These are phyloP conservation scores for cat (Felis catus) DNA, from an alignment of 2,113 vertebrate species.

Conservation along the genomic window DNA sequence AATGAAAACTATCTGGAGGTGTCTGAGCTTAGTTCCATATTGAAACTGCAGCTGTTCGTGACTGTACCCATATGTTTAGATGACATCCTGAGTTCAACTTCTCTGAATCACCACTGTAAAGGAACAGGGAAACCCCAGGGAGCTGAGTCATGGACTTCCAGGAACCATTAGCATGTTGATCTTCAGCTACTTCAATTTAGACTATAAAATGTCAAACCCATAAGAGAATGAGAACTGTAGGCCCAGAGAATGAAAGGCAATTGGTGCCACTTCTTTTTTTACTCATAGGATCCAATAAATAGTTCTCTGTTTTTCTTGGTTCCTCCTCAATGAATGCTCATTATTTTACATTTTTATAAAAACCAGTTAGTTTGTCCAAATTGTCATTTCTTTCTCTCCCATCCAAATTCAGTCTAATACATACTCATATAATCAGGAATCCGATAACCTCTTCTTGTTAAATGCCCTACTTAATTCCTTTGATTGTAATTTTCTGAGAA, in stretches of 20 bases:
- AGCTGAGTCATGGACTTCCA: not conserved
- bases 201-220: not conserved
- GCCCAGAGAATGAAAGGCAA: not conserved
- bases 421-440: not conserved
- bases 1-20: not conserved
- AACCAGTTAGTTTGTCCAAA: not conserved
- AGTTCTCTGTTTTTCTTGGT: not conserved
- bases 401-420: not conserved
- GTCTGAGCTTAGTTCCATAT: not conserved
- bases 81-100: not conserved
- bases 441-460: not conserved
- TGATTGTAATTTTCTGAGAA: not conserved
- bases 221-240: not conserved
- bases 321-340: not conserved
- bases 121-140: not conserved
- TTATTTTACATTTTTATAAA: slow-evolving; percentile 17
- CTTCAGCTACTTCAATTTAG: not conserved
- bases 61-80: not conserved
- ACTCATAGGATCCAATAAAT: not conserved
- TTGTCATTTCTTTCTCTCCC: not conserved
- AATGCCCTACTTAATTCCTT: not conserved
- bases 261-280: not conserved
- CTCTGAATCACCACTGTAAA: not conserved
- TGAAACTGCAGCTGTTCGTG: not conserved
- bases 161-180: not conserved